Conservation (phyloP, 2,888 invertebrate species). For the Cordilura impudica region DNA sequence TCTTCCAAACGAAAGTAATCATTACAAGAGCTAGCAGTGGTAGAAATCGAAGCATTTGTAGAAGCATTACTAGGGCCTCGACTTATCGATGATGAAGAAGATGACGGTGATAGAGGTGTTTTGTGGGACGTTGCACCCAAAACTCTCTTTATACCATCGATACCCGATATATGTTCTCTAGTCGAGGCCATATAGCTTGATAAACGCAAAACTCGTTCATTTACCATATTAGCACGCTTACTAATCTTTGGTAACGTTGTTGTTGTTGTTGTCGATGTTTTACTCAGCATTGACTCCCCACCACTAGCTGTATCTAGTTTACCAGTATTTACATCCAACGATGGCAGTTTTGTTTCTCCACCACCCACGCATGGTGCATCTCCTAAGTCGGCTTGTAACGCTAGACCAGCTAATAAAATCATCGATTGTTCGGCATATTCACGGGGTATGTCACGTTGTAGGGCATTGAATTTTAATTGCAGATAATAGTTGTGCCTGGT, state of each 20-base stretch:
- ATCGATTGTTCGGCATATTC: constrained; percentile 81
- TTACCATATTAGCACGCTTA: constrained; percentile 70
- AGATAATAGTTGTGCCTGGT: constrained; percentile 96
- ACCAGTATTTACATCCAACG: constrained; percentile 19
- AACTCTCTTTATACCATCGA: constrained; percentile 63
- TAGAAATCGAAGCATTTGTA: constrained; percentile 56
- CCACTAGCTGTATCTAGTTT: constrained; percentile 2
- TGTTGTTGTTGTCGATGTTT: constrained; percentile 57
- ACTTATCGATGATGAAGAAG: constrained; percentile 66
- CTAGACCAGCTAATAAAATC: constrained; percentile 90
- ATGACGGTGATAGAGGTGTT: constrained; percentile 65
- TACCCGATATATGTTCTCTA: constrained; percentile 43
- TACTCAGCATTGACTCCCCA: constrained; percentile 29
- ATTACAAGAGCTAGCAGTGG: constrained; percentile 52
- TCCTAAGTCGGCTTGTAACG: constrained; percentile 95
- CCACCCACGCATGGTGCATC: constrained; percentile 80
- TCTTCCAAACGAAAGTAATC: constrained; percentile 89
- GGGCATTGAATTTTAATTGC: constrained; percentile 93
- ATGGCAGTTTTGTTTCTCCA: constrained; percentile 6
- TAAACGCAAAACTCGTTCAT: constrained; percentile 71
- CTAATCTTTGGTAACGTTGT: constrained; percentile 74
- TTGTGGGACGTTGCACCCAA: constrained; percentile 62
- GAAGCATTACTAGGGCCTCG: constrained; percentile 59
- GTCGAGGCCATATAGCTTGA: constrained; percentile 70
- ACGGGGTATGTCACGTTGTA: constrained; percentile 82